These are phyloP conservation scores for Drosophila trapezifrons DNA, from an alignment of 1,140 invertebrate genomes.

Conservation along the genomic window DNA sequence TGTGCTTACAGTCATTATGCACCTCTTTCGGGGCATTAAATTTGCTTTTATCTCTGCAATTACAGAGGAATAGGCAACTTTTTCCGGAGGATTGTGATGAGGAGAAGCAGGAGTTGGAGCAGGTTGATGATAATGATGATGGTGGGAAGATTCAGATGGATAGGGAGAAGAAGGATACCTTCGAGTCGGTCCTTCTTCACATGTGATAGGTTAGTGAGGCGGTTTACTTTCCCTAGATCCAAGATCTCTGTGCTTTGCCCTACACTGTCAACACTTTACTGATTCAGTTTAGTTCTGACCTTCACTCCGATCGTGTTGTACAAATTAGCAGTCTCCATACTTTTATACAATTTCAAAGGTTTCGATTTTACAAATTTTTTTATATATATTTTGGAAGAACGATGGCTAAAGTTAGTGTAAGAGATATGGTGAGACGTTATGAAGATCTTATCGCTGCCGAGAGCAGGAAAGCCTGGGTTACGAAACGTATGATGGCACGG, in stretches of 20 bases:
- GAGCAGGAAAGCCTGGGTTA: background rate
- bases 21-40: slow-evolving; percentile 50
- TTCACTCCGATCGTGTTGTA: background rate
- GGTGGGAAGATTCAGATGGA: background rate
- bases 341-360: background rate
- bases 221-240: background rate
- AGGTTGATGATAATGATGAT: background rate
- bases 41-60: slow-evolving; percentile 32
- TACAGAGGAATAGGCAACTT: slow-evolving; percentile 27
- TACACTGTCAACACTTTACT: too few relatives aligned
- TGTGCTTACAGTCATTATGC: slow-evolving; percentile 54
- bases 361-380: background rate
- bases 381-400: background rate
- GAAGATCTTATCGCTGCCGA: background rate
- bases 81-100: background rate
- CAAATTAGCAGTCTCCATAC: slow-evolving; percentile 2
- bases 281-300: too few relatives aligned
- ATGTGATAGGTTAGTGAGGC: background rate
- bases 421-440: background rate
- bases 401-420: background rate
- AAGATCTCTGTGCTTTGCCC: background rate
- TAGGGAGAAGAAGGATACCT: background rate
- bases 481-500: background rate
- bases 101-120: background rate
- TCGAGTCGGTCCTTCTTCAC: background rate